phyloP scores from a whole-genome alignment of 2,113 vertebrate genomes.

The Aphelocoma coerulescens region DNA sequence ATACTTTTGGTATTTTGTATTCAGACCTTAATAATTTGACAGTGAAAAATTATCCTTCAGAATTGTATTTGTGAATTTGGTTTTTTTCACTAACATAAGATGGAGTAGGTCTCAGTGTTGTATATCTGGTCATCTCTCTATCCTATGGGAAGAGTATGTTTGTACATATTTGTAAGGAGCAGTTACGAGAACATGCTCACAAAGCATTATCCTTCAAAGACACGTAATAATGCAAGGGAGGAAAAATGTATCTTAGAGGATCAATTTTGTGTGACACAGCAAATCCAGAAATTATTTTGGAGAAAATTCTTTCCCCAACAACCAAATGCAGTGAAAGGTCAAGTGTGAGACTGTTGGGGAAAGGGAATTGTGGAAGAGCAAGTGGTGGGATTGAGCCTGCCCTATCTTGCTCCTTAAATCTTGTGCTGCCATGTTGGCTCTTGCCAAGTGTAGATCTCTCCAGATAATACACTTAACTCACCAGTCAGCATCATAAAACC shows the following conservation, averaged over 20 bases:
- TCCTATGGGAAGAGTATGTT: background rate
- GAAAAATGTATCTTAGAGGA: background rate
- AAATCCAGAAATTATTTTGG: background rate
- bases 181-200: background rate
- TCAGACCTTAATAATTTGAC: background rate
- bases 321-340: background rate
- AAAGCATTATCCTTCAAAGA: background rate
- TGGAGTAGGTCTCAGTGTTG: background rate
- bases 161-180: background rate
- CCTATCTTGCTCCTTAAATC: accelerated
- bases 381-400: background rate
- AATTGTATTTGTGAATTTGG: background rate
- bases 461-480: too few species aligned
- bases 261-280: background rate
- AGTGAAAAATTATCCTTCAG: background rate
- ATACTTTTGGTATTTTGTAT: background rate
- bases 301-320: background rate
- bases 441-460: background rate
- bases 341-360: accelerated
- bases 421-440: background rate
- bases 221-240: accelerated
- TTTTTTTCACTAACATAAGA: background rate
- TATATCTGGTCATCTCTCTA: background rate
- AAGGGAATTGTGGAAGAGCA: background rate
- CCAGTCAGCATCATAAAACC: accelerated